Base-by-base conservation (phyloP, 2,888 invertebrate species). In the Papilio elwesi region DNA sequence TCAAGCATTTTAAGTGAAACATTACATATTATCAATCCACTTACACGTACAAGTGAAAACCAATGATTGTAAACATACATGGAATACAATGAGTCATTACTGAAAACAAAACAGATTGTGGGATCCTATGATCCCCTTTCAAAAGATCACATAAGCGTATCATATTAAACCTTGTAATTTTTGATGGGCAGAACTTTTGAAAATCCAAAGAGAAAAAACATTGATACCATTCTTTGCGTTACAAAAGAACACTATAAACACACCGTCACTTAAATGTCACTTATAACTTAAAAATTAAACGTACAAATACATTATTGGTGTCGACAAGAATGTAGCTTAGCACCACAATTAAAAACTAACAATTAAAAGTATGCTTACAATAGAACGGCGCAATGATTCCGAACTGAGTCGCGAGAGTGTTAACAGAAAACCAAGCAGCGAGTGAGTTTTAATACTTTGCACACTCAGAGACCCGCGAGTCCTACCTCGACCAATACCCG, bases 281-380 rank as follows among this genome's bases (percentile, higher is more conserved):
- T 84, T 90, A 87, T 72, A 90, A 87, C 87, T 88, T 89, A 90
- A 89, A 86, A 76, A 76, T 75, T 79, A 80, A 80, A 80, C 78
- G 78, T 83, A 85, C 82, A 90, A 86, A 87, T 88, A 87, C 87
- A 87, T 85, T 86, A 87, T 85, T 84, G 88, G 89, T 88, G 90
- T 88, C 86, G 83, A 89, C 84, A 82, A 83, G 83, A 73, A 80
- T 79, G 83, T 84, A 87, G 86, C 81, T 80, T 89, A 91, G 92
- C 92, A 92, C 92, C 92, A 87, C 87, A 85, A 83, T 85, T 86
- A 89, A 85, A 69, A 87, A 83, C 82, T 83, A 87, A 87, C 82
- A 82, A 87, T 85, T 85, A 87, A 78, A 84, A 83, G 83, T 81
- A 82, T 85, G 73, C 73, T 70, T 73, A 86, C 77, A 84, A 86